These are phyloP conservation scores for Andrena trimmerana DNA, from an alignment of 2,888 invertebrate genomes.

Conservation along the genomic window DNA sequence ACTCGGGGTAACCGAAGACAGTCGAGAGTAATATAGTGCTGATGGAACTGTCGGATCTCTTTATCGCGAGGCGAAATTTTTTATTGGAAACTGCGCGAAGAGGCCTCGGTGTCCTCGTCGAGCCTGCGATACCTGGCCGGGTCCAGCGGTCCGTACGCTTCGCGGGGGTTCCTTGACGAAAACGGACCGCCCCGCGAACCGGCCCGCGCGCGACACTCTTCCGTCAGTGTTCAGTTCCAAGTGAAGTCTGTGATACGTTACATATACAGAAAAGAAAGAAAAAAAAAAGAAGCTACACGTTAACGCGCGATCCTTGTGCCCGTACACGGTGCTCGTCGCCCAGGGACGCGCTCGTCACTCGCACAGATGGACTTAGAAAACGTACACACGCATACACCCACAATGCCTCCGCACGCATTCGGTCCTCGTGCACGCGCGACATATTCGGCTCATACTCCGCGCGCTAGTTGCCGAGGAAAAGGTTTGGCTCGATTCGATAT, in stretches of 20 bases:
- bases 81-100: background rate
- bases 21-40: conserved; percentile 3
- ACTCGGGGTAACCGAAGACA: conserved; percentile 10
- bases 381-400: background rate
- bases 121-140: no score
- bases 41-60: conserved; percentile 16
- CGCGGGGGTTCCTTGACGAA: no score
- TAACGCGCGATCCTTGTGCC: conserved; percentile 5
- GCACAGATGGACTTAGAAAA: conserved; percentile 42
- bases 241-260: conserved; percentile 80
- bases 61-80: conserved; percentile 2
- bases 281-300: conserved; percentile 12
- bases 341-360: conserved; percentile 19
- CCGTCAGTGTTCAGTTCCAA: conserved; percentile 77
- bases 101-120: background rate
- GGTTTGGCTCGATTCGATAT: conserved; percentile 2
- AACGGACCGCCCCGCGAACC: background rate
- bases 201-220: conserved; percentile 39
- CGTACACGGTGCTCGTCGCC: conserved; percentile 6
- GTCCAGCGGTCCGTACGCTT: background rate
- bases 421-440: conserved; percentile 8
- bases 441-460: background rate
- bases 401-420: background rate
- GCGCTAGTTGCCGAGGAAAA: conserved; percentile 35
- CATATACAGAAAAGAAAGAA: conserved; percentile 54